Conservation (phyloP, 2,888 invertebrate genomes). For the Calliphora vomitoria region DNA sequence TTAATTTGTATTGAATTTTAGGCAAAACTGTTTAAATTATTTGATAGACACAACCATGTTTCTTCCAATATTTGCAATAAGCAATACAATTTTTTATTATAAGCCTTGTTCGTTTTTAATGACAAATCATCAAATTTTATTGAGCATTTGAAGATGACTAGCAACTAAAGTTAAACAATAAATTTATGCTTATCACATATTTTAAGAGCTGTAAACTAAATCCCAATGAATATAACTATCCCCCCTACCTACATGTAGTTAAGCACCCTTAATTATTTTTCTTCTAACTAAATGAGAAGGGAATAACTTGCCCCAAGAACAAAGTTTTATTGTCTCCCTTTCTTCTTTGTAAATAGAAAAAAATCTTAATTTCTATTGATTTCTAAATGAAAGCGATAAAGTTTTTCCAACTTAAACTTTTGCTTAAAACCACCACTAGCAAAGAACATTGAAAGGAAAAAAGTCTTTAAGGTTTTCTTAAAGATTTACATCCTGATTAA, state of each 20-base stretch:
- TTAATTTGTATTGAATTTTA: too few relatives aligned
- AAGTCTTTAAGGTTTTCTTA: slow-evolving; percentile 50
- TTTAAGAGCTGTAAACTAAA: slow-evolving; percentile 53
- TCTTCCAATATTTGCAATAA: neutral
- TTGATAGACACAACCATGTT: neutral
- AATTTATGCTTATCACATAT: slow-evolving; percentile 67
- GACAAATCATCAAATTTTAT: slow-evolving; percentile 65
- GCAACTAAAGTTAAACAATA: slow-evolving; percentile 43
- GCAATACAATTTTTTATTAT: neutral
- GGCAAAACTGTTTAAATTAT: too few relatives aligned
- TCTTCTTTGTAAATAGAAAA: neutral
- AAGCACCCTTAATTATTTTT: slow-evolving; percentile 70
- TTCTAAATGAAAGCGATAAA: neutral
- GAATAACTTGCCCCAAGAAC: neutral
- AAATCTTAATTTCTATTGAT: slow-evolving; percentile 60
- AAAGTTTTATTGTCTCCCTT: neutral
- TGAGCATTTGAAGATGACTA: slow-evolving; percentile 58
- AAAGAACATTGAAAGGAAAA: neutral
- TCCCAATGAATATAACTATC: neutral
- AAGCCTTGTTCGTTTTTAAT: neutral
- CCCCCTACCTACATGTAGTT: slow-evolving; percentile 23
- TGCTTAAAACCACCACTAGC: neutral
- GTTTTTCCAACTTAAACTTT: slow-evolving; percentile 3
- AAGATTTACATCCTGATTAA: slow-evolving; percentile 78
- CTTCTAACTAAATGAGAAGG: slow-evolving; percentile 20